Percentiles rank a stretch among this genome's conserved stretches.
Evolutionary conservation across 2,888 invertebrate species (phyloP).

Genomic region (Drosophila lutescens): DNA sequence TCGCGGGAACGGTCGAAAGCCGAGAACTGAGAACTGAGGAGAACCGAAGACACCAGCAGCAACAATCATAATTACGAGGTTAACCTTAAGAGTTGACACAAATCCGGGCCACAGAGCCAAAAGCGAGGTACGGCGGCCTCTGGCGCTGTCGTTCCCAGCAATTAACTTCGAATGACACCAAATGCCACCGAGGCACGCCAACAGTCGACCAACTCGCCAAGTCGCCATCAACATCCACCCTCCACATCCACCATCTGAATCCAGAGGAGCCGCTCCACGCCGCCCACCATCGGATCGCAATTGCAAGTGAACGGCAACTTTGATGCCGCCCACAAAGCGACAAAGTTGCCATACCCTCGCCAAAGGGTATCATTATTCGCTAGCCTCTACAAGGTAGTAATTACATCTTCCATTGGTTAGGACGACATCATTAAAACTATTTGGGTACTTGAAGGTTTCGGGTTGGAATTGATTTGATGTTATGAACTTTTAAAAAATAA

Average conservation of each 20-base stretch:
- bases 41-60: conserved; percentile 56
- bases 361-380: background rate
- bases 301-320: conserved; percentile 77
- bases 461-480: no score
- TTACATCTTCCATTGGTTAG: background rate
- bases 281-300: conserved; percentile 41
- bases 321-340: conserved; percentile 73
- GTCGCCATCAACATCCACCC: conserved; percentile 46
- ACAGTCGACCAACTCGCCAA: conserved; percentile 20
- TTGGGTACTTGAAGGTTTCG: background rate
- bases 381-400: background rate
- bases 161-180: conserved; percentile 79
- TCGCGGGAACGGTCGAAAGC: conserved; percentile 31
- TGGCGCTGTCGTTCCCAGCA: conserved; percentile 70
- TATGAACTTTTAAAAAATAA: no score
- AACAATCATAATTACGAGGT: conserved; percentile 76
- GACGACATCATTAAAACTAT: background rate
- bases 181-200: conserved; percentile 78
- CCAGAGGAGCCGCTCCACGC: conserved; percentile 62
- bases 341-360: conserved; percentile 23
- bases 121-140: conserved; percentile 50
- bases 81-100: conserved; percentile 79
- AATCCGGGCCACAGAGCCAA: conserved; percentile 61
- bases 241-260: conserved; percentile 25
- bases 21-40: conserved; percentile 38